phyloP scores from a whole-genome alignment of 2,888 invertebrate species.

The Amphipyra berbera region DNA sequence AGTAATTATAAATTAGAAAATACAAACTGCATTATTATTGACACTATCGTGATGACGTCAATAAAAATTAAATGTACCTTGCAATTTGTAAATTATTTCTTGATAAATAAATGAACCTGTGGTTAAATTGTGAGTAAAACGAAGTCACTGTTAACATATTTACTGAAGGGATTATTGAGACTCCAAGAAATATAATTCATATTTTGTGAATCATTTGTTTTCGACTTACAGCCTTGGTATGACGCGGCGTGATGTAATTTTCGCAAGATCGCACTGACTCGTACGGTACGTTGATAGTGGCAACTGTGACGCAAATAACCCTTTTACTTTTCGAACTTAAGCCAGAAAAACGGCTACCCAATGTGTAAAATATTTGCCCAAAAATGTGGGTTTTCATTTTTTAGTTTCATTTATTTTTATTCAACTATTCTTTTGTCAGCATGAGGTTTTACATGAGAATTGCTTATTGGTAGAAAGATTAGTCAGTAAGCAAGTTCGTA shows the following conservation, averaged over 20 bases:
- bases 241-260: slow-evolving; percentile 15
- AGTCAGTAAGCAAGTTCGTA: too few relatives aligned
- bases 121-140: neutral
- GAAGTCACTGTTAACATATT: neutral
- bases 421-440: too few relatives aligned
- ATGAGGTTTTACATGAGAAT: too few relatives aligned
- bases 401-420: too few relatives aligned
- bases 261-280: slow-evolving; percentile 3
- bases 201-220: slow-evolving; percentile 42
- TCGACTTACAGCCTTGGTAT: slow-evolving; percentile 9
- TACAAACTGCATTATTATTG: too few relatives aligned
- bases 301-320: neutral
- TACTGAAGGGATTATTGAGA: slow-evolving; percentile 2
- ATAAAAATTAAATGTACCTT: neutral
- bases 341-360: too few relatives aligned
- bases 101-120: neutral
- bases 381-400: too few relatives aligned
- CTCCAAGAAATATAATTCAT: slow-evolving; percentile 17
- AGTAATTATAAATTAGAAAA: too few relatives aligned
- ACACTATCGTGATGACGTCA: too few relatives aligned
- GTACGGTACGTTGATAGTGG: neutral
- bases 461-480: too few relatives aligned
- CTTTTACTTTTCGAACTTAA: too few relatives aligned
- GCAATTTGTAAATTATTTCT: neutral
- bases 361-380: too few relatives aligned